Evolutionary conservation across 2,888 invertebrate species (phyloP), one percentile per base, ranked within the genome.

Genomic region (Hirudinaria manillensis): DNA sequence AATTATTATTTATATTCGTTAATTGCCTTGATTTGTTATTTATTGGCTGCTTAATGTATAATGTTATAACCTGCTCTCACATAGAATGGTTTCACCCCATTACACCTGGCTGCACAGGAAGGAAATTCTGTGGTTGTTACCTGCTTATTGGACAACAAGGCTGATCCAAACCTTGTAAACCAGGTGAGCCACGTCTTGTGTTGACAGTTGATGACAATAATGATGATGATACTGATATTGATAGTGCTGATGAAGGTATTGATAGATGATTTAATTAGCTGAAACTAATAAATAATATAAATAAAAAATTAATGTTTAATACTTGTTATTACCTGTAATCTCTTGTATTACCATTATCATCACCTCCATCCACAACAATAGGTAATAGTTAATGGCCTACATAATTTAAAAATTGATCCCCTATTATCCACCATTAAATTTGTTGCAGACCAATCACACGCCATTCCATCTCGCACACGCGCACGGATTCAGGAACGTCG

Each of bases 31-130:
- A 16, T 45, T 7, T 45, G 16, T 45, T 45, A 10, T 45, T 45
- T 45, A 45, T 7, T 16, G 45, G 10, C n/a, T 1, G n/a, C 10
- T 24, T 61, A 24, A 61, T 27, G n/a, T 61, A 16, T 61, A 27
- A 68, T 13, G 1, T 6, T n/a, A 36, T 68, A 36, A 67, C 32
- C 21, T 67, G 24, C 38, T 61, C n/a, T 55, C 32, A n/a, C 24
- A 24, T 38, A 73, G 73, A n/a, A 1, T 27, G 73, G 73, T 21
- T 61, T 61, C 73, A 73, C 65, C 0, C 56, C 73, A 2, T 34
- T 73, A 21, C 73, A 73, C 29, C 61, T n/a, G n/a, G 73, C 73
- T n/a, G 34, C 56, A 29, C 73, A 73, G 34, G 73, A 73, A 32
- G 56, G 38, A 3, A 19, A 73, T 21, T 36, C 65, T 16, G 19